Base-by-base conservation (phyloP, 23 tunicate species). In the Ascidia mentula region DNA sequence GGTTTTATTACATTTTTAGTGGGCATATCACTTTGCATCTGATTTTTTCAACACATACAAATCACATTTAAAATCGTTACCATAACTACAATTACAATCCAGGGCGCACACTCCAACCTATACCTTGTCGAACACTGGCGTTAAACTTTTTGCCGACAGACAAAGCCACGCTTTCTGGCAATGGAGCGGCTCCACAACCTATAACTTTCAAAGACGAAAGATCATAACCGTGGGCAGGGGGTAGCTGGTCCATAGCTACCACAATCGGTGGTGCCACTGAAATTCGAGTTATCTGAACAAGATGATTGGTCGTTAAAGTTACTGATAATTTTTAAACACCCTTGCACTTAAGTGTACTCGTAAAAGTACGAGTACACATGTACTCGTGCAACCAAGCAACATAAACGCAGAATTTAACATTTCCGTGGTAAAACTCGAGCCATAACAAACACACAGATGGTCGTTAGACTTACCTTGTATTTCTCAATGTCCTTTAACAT, bases 401-500 rank as follows among this genome's bases (percentile, higher is more conserved):
- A 53, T 53, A 9, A 53, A 53, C 7, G 22, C 28, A 53, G 1
- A 5, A 5, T 53, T 3, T 20, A 53, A 53, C 1, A 9, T 3
- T 53, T 53, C 28, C 65, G 13, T 42, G 53, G 15, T 9, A 42
- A 42, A 42, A 42, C 15, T 42, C 15, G 53, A 12, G 15, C 12
- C 15, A 42, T 20, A 53, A 5, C 13, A 5, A 5, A 9, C n/a
- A n/a, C n/a, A n/a, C n/a, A n/a, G n/a, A n/a, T n/a, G n/a, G n/a
- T n/a, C n/a, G n/a, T n/a, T n/a, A n/a, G n/a, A n/a, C n/a, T n/a
- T 0, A 87, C 93, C 87, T 82, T 77, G 42, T 82, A 77, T 69
- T 75, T 77, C 39, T 88, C 40, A 20, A 88, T 74, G 36, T 80
- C 75, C 38, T 75, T 65, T 20, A 81, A 76, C 40, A 87, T 34